Percentiles rank a stretch among this genome's conserved stretches.
Conservation (phyloP, 2,888 invertebrate genomes). For the Pammene fasciana region DNA sequence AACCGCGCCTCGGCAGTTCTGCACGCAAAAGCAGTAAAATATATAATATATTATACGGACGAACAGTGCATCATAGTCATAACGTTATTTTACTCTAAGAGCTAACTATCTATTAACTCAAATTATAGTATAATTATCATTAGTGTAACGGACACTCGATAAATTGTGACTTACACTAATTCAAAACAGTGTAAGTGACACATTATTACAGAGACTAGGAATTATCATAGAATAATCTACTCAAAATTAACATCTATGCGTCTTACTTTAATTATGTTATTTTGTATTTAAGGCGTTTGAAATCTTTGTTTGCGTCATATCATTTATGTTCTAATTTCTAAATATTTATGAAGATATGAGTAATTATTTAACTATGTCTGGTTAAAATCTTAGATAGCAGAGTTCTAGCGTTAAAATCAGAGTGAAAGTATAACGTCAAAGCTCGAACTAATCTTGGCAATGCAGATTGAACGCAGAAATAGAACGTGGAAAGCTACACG, state of each 20-base stretch:
- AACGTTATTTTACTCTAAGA: slow-evolving; percentile 3
- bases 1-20: not conserved
- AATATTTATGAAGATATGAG: too few relatives aligned
- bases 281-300: too few relatives aligned
- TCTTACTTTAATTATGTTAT: not conserved
- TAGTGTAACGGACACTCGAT: not conserved
- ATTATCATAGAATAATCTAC: too few relatives aligned
- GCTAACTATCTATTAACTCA: slow-evolving; percentile 20
- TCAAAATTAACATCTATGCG: not conserved
- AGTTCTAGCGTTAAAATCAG: slow-evolving; percentile 12
- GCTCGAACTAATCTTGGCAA: slow-evolving; percentile 48
- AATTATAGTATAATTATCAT: slow-evolving; percentile 7
- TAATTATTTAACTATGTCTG: too few relatives aligned
- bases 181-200: not conserved
- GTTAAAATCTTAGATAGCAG: not conserved
- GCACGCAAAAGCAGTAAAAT: slow-evolving; percentile 16
- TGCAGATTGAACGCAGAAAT: slow-evolving; percentile 52
- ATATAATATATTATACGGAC: slow-evolving; percentile 1
- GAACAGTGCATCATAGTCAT: not conserved
- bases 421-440: slow-evolving; percentile 43
- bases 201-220: too few relatives aligned
- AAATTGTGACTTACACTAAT: not conserved
- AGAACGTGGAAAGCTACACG: slow-evolving; percentile 58
- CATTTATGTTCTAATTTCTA: too few relatives aligned
- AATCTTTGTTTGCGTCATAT: too few relatives aligned